These are phyloP conservation scores for Orestias chungarensis DNA, from an alignment of 2,797 vertebrate species.

Conservation along the genomic window DNA sequence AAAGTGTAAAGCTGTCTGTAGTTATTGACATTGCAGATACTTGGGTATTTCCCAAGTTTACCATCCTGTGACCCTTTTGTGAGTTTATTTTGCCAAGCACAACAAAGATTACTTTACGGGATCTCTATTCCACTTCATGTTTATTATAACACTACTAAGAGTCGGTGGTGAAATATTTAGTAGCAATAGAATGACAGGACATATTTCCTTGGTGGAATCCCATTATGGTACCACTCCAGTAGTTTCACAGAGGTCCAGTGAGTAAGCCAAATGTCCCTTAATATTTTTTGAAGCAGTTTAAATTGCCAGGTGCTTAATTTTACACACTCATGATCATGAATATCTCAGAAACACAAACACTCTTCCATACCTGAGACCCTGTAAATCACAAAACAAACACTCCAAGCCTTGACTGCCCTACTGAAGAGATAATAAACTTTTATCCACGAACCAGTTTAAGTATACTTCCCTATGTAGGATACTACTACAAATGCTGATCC, in stretches of 20 bases:
- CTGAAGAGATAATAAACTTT: too few relatives aligned
- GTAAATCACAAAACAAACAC: too few relatives aligned
- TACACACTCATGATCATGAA: not conserved
- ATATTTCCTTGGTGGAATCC: not conserved
- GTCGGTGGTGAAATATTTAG: not conserved
- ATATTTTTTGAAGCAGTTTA: too few relatives aligned
- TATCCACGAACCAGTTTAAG: too few relatives aligned
- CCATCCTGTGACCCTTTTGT: not conserved
- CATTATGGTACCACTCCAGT: not conserved
- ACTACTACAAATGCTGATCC: too few relatives aligned
- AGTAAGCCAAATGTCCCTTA: too few relatives aligned
- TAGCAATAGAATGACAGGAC: not conserved
- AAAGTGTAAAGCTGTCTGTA: not conserved
- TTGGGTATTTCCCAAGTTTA: not conserved
- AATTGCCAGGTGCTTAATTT: not conserved
- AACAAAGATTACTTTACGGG: not conserved
- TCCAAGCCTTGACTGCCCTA: too few relatives aligned
- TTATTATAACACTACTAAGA: not conserved
- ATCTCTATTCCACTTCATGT: not conserved
- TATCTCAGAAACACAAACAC: too few relatives aligned
- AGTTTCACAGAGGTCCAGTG: too few relatives aligned
- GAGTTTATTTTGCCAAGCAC: not conserved
- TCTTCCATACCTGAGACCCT: too few relatives aligned
- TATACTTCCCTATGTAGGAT: too few relatives aligned
- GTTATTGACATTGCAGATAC: not conserved